Evolutionary conservation across 2,797 vertebrate genomes (phyloP).

Genomic region (Rhinella marina): DNA sequence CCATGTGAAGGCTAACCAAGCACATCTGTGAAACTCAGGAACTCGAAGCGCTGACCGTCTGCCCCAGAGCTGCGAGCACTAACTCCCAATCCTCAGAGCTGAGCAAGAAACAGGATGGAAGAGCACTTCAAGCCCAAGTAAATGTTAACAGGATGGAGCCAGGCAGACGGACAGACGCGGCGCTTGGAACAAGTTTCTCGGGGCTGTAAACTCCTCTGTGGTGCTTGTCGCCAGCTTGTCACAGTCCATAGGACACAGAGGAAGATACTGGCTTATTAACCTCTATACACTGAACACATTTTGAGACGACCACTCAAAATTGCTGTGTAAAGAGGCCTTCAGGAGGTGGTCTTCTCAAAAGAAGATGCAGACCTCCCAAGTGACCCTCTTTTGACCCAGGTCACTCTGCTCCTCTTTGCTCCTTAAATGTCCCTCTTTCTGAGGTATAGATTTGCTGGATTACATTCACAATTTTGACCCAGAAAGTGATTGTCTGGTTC

Average conservation of each 20-base stretch:
- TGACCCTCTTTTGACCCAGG: too few species aligned
- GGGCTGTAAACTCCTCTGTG: neutral
- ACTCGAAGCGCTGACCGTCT: conserved; percentile 6
- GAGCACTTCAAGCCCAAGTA: conserved; percentile 41
- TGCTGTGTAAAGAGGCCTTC: too few species aligned
- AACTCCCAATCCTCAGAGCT: conserved; percentile 40
- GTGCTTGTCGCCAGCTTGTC: neutral
- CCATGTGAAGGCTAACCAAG: neutral
- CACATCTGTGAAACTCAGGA: conserved; percentile 17
- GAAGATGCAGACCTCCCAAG: too few species aligned
- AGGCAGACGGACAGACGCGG: conserved; percentile 50
- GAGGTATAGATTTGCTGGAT: too few species aligned
- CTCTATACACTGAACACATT: neutral
- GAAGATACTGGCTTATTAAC: neutral
- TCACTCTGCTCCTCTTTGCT: too few species aligned
- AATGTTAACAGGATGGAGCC: conserved; percentile 63
- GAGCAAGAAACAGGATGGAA: conserved; percentile 59
- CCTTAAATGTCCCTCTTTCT: too few species aligned
- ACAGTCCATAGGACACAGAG: neutral
- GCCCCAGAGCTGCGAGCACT: conserved; percentile 11
- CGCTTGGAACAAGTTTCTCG: conserved; percentile 27
- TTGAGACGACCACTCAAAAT: too few species aligned
- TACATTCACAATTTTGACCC: too few species aligned
- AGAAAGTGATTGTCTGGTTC: too few species aligned
- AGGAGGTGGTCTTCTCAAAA: too few species aligned